These are phyloP conservation scores for Barypeithes pellucidus DNA, from an alignment of 2,888 invertebrate genomes.

Conservation along the genomic window DNA sequence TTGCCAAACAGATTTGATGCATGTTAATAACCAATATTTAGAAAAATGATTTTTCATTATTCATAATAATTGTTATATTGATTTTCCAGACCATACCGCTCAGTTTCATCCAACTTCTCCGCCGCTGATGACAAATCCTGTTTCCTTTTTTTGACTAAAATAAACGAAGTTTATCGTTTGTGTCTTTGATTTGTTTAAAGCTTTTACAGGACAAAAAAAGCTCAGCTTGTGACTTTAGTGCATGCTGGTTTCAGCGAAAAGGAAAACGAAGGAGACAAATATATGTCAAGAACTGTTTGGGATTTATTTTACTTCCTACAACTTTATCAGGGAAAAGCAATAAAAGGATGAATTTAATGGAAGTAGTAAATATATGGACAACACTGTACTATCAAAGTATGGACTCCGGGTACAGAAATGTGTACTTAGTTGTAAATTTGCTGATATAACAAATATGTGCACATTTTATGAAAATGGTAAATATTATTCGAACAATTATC, in stretches of 20 bases:
- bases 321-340: neutral
- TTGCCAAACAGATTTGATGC: no score
- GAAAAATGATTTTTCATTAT: no score
- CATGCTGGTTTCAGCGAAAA: slow-evolving; percentile 34
- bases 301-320: slow-evolving; percentile 28
- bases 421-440: no score
- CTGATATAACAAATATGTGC: no score
- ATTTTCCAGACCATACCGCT: no score
- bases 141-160: slow-evolving; percentile 38
- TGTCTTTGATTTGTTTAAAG: slow-evolving; percentile 44
- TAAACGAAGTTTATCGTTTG: slow-evolving; percentile 47
- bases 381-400: no score
- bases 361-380: neutral
- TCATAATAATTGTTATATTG: no score
- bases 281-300: slow-evolving; percentile 37
- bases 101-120: no score
- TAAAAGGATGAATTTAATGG: neutral
- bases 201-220: slow-evolving; percentile 45
- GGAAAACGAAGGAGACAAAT: slow-evolving; percentile 37
- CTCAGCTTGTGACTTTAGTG: slow-evolving; percentile 43
- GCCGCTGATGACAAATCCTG: slow-evolving; percentile 22
- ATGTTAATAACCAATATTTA: no score
- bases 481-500: no score
- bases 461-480: no score
- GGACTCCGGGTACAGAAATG: no score